Conservation (phyloP, 2,888 invertebrate genomes). For the Tachina grossa region DNA sequence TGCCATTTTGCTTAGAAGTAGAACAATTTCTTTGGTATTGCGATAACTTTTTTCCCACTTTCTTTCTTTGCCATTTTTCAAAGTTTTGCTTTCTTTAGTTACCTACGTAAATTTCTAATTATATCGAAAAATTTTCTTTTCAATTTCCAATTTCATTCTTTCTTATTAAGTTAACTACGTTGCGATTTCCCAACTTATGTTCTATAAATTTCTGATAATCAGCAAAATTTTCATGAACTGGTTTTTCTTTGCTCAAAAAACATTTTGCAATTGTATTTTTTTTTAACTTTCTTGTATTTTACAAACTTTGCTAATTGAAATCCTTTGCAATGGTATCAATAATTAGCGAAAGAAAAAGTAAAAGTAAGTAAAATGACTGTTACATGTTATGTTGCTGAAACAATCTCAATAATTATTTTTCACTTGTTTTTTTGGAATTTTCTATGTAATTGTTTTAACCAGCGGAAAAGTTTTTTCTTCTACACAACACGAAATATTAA, state of each 20-base stretch:
- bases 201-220: conserved; percentile 28
- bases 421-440: conserved; percentile 8
- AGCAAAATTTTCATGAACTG: conserved; percentile 44
- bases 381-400: not conserved
- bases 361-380: conserved; percentile 5
- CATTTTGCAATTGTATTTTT: conserved; percentile 12
- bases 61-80: too few species aligned
- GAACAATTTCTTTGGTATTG: too few species aligned
- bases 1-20: too few species aligned
- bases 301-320: conserved; percentile 61
- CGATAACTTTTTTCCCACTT: too few species aligned
- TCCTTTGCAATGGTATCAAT: conserved; percentile 50
- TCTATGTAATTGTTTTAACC: conserved; percentile 48
- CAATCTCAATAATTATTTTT: conserved; percentile 15
- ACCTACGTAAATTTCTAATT: too few species aligned
- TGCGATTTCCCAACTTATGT: conserved; percentile 16
- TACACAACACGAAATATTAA: conserved; percentile 51
- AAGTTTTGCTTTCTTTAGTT: too few species aligned
- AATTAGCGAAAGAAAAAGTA: conserved; percentile 38
- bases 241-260: conserved; percentile 10
- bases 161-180: not conserved
- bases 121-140: not conserved
- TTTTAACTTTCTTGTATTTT: conserved; percentile 13
- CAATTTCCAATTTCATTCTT: conserved; percentile 4
- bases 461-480: conserved; percentile 41